Percentiles rank a stretch among this genome's conserved stretches.
These are phyloP conservation scores for Polietes domitor DNA, from an alignment of 2,888 invertebrate species.

Conservation along the genomic window DNA sequence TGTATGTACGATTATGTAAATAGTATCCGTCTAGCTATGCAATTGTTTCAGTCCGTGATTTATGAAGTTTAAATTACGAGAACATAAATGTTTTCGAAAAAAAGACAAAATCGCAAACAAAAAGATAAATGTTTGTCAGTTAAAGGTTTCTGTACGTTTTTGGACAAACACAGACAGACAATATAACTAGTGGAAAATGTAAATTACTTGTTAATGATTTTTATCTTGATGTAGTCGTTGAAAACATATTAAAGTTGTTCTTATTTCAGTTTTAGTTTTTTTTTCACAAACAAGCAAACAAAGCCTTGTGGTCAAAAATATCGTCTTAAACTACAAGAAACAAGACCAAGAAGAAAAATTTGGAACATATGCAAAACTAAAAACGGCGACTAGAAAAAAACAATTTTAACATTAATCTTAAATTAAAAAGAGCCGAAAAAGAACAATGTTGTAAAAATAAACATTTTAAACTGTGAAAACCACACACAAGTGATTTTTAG, in stretches of 20 bases:
- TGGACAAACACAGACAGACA: background rate
- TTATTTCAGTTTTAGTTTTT: conserved; percentile 20
- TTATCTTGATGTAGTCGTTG: conserved; percentile 51
- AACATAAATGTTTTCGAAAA: conserved; percentile 17
- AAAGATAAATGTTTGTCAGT: conserved; percentile 16
- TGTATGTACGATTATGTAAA: too few relatives aligned
- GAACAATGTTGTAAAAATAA: conserved; percentile 20
- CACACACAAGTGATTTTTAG: background rate
- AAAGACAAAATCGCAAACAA: background rate
- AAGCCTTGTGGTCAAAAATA: conserved; percentile 38
- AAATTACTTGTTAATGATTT: conserved; percentile 51
- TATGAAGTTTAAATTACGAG: background rate
- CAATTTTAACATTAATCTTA: background rate
- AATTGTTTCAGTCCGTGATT: background rate
- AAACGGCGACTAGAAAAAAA: conserved; percentile 2
- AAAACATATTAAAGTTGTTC: conserved; percentile 38
- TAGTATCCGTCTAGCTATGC: background rate
- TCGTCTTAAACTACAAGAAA: conserved; percentile 13
- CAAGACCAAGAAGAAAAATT: conserved; percentile 28
- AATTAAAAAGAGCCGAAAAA: background rate
- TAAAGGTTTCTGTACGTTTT: background rate
- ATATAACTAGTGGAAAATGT: conserved; percentile 28
- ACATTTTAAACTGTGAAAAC: background rate
- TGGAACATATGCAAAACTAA: conserved; percentile 33
- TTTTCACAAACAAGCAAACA: background rate